Evolutionary conservation across 2,888 invertebrate species (phyloP).

Genomic region (Ypsolopha scabrella): DNA sequence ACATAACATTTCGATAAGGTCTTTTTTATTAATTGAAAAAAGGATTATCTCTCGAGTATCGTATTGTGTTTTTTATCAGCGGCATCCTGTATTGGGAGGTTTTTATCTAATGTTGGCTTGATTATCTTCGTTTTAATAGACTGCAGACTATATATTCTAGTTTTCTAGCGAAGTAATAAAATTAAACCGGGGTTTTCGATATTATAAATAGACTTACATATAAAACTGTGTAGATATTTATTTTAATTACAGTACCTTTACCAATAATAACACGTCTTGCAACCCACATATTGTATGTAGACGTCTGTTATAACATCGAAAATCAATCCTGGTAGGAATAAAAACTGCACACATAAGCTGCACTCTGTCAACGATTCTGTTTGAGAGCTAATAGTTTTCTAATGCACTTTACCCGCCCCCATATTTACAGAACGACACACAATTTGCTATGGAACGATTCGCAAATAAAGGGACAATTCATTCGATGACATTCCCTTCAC

Average conservation of each 20-base stretch:
- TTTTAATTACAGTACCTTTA: no score
- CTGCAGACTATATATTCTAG: neutral
- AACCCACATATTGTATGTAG: no score
- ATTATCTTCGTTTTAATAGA: neutral
- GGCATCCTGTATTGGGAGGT: neutral
- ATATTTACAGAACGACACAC: slow-evolving; percentile 38
- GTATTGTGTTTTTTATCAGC: slow-evolving; percentile 1
- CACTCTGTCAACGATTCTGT: no score
- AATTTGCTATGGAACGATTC: slow-evolving; percentile 61
- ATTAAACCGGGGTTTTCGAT: no score
- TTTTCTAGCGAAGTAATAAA: neutral
- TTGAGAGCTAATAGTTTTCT: slow-evolving; percentile 35
- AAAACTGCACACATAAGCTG: no score
- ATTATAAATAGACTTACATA: no score
- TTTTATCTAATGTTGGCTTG: slow-evolving; percentile 28
- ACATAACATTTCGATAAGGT: slow-evolving; percentile 56
- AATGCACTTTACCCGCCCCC: slow-evolving; percentile 40
- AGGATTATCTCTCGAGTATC: slow-evolving; percentile 33
- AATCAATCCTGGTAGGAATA: no score
- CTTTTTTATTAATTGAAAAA: slow-evolving; percentile 64
- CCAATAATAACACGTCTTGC: no score
- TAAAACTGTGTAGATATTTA: no score
- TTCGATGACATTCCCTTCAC: slow-evolving; percentile 15
- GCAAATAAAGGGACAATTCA: slow-evolving; percentile 26
- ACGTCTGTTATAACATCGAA: no score